These are phyloP conservation scores for Clunio marinus DNA, from an alignment of 2,888 invertebrate species.

Conservation along the genomic window DNA sequence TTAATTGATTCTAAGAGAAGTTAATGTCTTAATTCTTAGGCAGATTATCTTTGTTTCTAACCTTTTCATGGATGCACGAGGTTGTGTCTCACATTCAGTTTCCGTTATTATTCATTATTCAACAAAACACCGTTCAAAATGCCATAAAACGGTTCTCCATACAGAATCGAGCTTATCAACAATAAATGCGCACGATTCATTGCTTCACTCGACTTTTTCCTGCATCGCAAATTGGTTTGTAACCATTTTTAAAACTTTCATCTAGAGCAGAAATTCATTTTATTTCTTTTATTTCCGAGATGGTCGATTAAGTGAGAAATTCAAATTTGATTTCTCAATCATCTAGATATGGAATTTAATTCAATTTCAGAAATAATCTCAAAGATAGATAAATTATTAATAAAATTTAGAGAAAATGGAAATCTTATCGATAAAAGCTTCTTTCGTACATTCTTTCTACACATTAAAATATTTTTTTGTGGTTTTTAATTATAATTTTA, in stretches of 20 bases:
- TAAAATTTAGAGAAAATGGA: constrained; percentile 7
- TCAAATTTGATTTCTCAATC: too few species aligned
- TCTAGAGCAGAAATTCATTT: too few species aligned
- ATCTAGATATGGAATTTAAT: too few species aligned
- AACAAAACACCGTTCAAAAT: neutral
- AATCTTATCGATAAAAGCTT: too few species aligned
- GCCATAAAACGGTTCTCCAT: constrained; percentile 25
- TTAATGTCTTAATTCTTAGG: neutral
- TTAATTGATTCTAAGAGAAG: neutral
- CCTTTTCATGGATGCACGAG: neutral
- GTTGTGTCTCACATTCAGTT: constrained; percentile 20
- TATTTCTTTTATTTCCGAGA: too few species aligned
- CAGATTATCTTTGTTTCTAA: constrained; percentile 7
- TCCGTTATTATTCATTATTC: constrained; percentile 39
- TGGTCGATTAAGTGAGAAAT: too few species aligned
- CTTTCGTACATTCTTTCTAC: neutral
- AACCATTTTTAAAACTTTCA: neutral
- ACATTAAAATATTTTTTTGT: neutral
- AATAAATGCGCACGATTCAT: constrained; percentile 11
- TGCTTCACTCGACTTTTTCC: neutral
- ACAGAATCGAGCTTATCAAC: constrained; percentile 6
- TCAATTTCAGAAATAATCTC: too few species aligned
- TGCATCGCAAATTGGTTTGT: constrained; percentile 30
- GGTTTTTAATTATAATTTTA: neutral
- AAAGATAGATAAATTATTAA: constrained; percentile 12